These are phyloP conservation scores for Abrostola triplasia DNA, from an alignment of 2,888 invertebrate genomes.

Conservation along the genomic window DNA sequence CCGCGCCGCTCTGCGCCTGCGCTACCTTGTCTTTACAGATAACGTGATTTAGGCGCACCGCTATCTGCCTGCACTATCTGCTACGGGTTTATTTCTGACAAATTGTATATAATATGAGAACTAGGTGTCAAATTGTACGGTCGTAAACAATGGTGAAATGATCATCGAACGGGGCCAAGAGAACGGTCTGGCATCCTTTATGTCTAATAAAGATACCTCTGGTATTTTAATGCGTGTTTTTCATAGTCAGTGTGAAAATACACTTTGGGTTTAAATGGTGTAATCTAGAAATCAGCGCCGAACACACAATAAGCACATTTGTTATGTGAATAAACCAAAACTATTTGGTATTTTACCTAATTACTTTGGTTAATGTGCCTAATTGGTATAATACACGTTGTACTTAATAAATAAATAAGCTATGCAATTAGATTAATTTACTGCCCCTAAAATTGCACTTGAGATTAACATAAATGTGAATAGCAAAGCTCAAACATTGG, in stretches of 20 bases:
- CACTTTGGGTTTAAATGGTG: conserved; percentile 23
- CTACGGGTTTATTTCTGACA: conserved; percentile 51
- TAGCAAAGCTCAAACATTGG: neutral
- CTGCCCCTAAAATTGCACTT: conserved; percentile 13
- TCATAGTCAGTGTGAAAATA: conserved; percentile 52
- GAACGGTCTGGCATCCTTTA: conserved; percentile 45
- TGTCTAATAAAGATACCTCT: conserved; percentile 54
- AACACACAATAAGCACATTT: conserved; percentile 43
- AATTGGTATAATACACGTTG: conserved; percentile 45
- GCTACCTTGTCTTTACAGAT: conserved; percentile 39
- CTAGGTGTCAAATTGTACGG: conserved; percentile 51
- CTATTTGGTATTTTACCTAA: conserved; percentile 44
- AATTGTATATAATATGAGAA: conserved; percentile 55
- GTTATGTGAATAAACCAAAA: conserved; percentile 43
- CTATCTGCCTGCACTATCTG: conserved; percentile 28
- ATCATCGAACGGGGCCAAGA: conserved; percentile 48
- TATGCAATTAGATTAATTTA: conserved; percentile 47
- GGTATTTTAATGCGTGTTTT: conserved; percentile 57
- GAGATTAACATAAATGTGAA: conserved; percentile 22
- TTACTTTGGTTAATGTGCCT: conserved; percentile 30
- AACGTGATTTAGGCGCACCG: conserved; percentile 55
- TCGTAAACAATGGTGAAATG: conserved; percentile 58
- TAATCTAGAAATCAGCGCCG: conserved; percentile 44
- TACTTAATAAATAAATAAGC: conserved; percentile 41
- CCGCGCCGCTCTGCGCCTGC: conserved; percentile 29